Evolutionary conservation across 2,797 vertebrate species (phyloP), one percentile per base, ranked within the genome.

Genomic region (Amblyopsis hoosieri): DNA sequence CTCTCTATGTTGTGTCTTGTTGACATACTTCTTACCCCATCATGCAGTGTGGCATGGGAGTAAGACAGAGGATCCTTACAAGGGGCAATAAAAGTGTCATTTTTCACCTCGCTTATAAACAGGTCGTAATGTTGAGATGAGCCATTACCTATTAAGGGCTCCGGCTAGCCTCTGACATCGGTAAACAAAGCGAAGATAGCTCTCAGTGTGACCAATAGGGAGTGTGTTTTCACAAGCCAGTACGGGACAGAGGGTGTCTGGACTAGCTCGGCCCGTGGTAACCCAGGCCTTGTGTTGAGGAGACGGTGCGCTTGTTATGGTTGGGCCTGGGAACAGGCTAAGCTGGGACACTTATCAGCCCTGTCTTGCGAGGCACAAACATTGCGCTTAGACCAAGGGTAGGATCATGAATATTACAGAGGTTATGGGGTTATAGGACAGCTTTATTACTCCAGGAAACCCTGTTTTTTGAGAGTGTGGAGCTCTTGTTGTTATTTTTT

Each of bases 61-160:
- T 60, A 64, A 81, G 82, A 85, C 67, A 79, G 66, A 65, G 73
- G 65, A 81, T 64, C 50, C 59, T 57, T 46, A 67, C 61, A 50
- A 49, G 13, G 45, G 54, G 67, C 81, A 90, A 85, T 91, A 87
- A 92, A 91, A 89, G 83, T 85, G 81, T 84, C 81, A 74, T 88
- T 87, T 86, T 85, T 89, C 81, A 86, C 80, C 73, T 76, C 6
- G 3, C 72, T 83, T 85, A 66, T 90, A 92, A 91, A 90, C 85
- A 89, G 67, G 65, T 76, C 66, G 75, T 85, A 83, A 87, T 71
- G 81, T 82, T 88, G 87, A 90, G 86, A 87, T 88, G 89, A 89
- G 83, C 81, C 89, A 88, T 87, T 87, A 86, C 90, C 90, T 91
- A 91, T 92, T 92, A 90, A 86, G 91, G 91, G 81, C 83, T 79